Evolutionary conservation across 2,797 vertebrate species (phyloP).

Genomic region (Sebastes matsubarae): DNA sequence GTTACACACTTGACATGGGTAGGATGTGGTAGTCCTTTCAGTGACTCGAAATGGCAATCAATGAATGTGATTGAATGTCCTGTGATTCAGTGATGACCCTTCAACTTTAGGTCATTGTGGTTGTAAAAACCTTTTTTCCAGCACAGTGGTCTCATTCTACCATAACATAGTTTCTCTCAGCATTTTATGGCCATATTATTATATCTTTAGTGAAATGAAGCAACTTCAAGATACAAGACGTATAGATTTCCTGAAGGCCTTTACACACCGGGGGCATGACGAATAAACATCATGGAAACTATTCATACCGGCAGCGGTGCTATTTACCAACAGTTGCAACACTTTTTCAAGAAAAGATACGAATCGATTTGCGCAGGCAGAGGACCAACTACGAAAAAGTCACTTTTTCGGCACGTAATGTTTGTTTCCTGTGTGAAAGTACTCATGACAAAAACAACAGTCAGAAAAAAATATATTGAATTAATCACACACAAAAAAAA

Average conservation of each 20-base stretch:
- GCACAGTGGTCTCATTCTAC: no score
- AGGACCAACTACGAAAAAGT: neutral
- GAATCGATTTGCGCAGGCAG: no score
- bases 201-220: neutral
- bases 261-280: neutral
- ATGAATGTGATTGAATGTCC: neutral
- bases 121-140: no score
- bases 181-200: neutral
- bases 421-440: neutral
- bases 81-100: neutral
- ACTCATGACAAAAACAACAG: neutral
- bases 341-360: neutral
- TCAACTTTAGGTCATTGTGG: no score
- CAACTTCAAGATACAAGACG: neutral
- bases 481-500: neutral
- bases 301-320: neutral
- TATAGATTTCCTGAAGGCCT: neutral
- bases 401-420: neutral
- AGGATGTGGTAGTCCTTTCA: neutral
- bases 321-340: neutral
- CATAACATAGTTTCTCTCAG: no score
- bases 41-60: neutral
- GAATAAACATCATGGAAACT: neutral
- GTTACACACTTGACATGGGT: neutral
- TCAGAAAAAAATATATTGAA: neutral